phyloP scores from a whole-genome alignment of 2,113 vertebrate genomes.

The Guaruba guarouba region DNA sequence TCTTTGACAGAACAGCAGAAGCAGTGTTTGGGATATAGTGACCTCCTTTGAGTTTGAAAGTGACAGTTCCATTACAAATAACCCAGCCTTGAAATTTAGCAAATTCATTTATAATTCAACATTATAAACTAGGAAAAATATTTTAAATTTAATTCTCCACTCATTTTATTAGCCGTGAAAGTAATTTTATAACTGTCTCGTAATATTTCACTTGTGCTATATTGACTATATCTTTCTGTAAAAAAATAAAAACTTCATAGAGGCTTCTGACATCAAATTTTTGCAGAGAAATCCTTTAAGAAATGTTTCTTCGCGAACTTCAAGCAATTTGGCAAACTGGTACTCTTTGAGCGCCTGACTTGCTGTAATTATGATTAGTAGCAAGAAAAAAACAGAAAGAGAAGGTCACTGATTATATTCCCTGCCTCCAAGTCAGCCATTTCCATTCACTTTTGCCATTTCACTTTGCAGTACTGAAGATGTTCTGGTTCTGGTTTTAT shows the following conservation, averaged over 20 bases:
- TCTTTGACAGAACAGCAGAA: background rate
- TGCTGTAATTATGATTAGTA: background rate
- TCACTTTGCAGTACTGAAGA: slow-evolving; percentile 17
- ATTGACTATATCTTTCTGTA: background rate
- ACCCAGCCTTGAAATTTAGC: background rate
- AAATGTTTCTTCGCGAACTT: background rate
- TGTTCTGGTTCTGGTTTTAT: background rate
- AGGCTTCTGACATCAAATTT: background rate
- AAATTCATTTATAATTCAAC: background rate
- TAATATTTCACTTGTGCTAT: background rate
- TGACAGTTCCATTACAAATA: background rate
- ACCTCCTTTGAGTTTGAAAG: background rate
- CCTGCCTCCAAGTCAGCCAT: background rate
- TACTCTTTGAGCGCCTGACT: background rate
- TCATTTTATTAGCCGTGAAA: background rate
- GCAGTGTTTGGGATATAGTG: background rate
- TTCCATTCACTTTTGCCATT: background rate
- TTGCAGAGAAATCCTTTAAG: background rate
- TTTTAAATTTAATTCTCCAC: background rate
- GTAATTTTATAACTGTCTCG: background rate
- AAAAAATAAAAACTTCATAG: background rate
- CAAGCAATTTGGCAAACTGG: background rate
- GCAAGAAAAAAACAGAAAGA: background rate
- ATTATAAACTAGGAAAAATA: background rate
- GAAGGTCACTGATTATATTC: background rate